Conservation (phyloP, 2,888 invertebrate genomes). For the Portevinia maculata region DNA sequence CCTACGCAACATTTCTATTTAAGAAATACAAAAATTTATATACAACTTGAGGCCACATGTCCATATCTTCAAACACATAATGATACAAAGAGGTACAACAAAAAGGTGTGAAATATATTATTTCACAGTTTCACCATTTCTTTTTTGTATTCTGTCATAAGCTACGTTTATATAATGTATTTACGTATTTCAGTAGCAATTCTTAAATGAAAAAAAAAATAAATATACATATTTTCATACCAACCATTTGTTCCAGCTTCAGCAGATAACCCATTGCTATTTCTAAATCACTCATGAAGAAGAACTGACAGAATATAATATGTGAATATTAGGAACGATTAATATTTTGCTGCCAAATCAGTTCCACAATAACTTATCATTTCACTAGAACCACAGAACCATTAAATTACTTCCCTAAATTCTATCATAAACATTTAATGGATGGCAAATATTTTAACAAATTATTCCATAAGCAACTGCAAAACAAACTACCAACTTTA, state of each 20-base stretch:
- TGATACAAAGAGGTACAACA: no score
- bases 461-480: conserved; percentile 43
- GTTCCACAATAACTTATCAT: conserved; percentile 30
- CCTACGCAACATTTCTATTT: no score
- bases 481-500: conserved; percentile 21
- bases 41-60: no score
- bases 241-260: conserved; percentile 81
- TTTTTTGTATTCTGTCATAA: no score
- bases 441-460: conserved; percentile 64
- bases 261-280: conserved; percentile 77
- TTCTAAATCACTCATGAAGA: conserved; percentile 71
- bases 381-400: conserved; percentile 19
- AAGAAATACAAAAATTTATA: no score
- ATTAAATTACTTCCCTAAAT: conserved; percentile 18
- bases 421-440: conserved; percentile 16
- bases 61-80: no score
- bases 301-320: conserved; percentile 42
- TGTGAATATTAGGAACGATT: conserved; percentile 55
- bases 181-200: conserved; percentile 11
- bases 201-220: conserved; percentile 4
- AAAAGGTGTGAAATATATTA: neutral
- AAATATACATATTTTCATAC: conserved; percentile 44
- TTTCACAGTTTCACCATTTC: neutral
- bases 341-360: conserved; percentile 37
- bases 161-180: no score